Evolutionary conservation across 1,140 invertebrate genomes (phyloP), one percentile per base, ranked within the genome.

Genomic region (Eriosoma lanigerum): DNA sequence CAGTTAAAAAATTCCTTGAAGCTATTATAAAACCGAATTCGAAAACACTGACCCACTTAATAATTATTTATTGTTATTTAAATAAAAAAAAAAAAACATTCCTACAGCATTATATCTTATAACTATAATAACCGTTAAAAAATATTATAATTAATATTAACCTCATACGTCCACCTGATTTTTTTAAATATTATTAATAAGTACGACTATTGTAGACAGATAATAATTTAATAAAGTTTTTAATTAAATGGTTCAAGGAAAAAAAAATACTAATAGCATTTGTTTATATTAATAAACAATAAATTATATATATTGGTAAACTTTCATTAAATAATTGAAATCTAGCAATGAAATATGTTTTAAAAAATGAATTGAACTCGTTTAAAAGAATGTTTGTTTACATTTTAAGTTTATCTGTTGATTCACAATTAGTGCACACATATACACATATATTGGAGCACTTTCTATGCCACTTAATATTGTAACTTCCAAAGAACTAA

Each of bases 31-130:
- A 4, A n/a, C n/a, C 10, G 8, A 38, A 75, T 5, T 44, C 32
- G 15, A 58, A 75, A 32, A 21, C 72, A 75, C 50, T 75, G 52
- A 75, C 52, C 72, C 29, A 58, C 29, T 75, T 75, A 56, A 56
- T 58, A 44, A 46, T 46, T 68, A 21, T 1, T 38, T 24, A 0
- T 68, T 38, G 21, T 68, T 46, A 32, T 46, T 68, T 68, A 21
- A 24, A 46, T 68, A 38, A 4, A 46, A 24, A 68, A 68, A 68
- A n/a, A n/a, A n/a, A 0, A 21, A 68, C 46, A 46, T 46, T 13
- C 13, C 5, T 38, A 38, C 32, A 38, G 8, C 3, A 38, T 38
- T 38, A 8, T 38, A 38, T n/a, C n/a, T n/a, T n/a, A n/a, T n/a
- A n/a, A n/a, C n/a, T n/a, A n/a, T n/a, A n/a, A n/a, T 38, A 38